Evolutionary conservation across 2,888 invertebrate species (phyloP), one percentile per base, ranked within the genome.

Genomic region (Acanthacorydalis orientalis): DNA sequence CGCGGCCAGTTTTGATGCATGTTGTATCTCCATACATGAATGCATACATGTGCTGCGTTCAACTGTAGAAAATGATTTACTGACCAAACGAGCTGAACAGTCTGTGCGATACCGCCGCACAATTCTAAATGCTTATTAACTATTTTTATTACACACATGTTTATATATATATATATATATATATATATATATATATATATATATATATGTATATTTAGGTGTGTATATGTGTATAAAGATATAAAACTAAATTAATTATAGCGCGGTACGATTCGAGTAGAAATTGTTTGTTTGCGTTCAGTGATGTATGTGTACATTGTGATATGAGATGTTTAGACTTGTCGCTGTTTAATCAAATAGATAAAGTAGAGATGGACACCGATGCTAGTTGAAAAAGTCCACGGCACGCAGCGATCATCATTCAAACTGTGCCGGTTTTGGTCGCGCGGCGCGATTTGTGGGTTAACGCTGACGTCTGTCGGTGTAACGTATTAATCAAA

Each of bases 261-360:
- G 39, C 14, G 15, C 12, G 14, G 39, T 38, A 38, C 15, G 39
- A 38, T 15, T 38, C 12, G 15, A 38, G 15, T 15, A 38, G 3
- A 38, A 38, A 38, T 38, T 8, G 42, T 42, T 42, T 31, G 15
- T 31, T 23, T 42, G 42, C 31, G 31, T 31, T 31, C 12, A 11
- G 42, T 42, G 42, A 42, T 42, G 23, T 42, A 42, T 42, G 16
- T 15, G 31, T 42, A 42, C 42, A 42, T 31, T 42, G 42, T 31
- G 42, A n/a, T 12, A 12, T 31, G 12, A 23, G 42, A 31, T 31
- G 42, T 42, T 16, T 14, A 31, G 23, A 31, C 31, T 15, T 42
- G 42, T 42, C 31, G 42, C 16, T 31, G 42, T 42, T 42, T 42
- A 42, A 42, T 42, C 42, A 42, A 31, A 42, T 15, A 38, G 39